Base-by-base conservation (phyloP, 2,797 vertebrate species). In the Chelon auratus region DNA sequence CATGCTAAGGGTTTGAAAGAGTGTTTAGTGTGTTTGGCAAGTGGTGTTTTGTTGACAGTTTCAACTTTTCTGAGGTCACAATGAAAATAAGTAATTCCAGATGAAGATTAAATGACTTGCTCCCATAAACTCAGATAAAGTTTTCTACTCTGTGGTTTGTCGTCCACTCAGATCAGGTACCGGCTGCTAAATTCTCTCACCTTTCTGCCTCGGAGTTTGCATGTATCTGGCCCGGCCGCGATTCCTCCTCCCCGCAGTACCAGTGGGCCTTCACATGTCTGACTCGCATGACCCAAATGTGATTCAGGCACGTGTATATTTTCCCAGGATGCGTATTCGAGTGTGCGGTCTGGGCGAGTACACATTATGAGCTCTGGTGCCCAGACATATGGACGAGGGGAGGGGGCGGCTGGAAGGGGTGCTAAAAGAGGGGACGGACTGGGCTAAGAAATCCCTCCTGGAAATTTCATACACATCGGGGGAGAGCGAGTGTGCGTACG, bases 301-400 rank as follows among this genome's bases (percentile, higher is more conserved):
- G 86, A 87, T 76, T 60, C 80, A 82, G 87, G 80, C 90, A 91
- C 85, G 76, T 92, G 91, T 77, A 79, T 72, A 65, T 80, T 89
- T 80, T 76, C 82, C 82, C 80, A 82, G 71, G 61, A 73, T 40
- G 47, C 75, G 48, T 20, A 72, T 75, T 56, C 64, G 42, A 75
- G 59, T 52, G 68, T 70, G 72, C 0, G n/a, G 51, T 14, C 52
- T 50, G 51, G 40, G 59, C 1, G 53, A 9, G 5, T 66, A 73
- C 68, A 71, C 50, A 17, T 55, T 72, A 50, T 8, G 67, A 78
- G 68, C 50, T 77, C 62, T 71, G 65, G 69, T 85, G 75, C 77
- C 62, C 75, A 83, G 82, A 86, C 87, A 85, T 78, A 72, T 80
- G 81, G 71, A 75, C 10, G 37, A 6, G 26, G 53, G 18, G 18